Evolutionary conservation across 2,888 invertebrate genomes (phyloP).

Genomic region (Eilema depressum): DNA sequence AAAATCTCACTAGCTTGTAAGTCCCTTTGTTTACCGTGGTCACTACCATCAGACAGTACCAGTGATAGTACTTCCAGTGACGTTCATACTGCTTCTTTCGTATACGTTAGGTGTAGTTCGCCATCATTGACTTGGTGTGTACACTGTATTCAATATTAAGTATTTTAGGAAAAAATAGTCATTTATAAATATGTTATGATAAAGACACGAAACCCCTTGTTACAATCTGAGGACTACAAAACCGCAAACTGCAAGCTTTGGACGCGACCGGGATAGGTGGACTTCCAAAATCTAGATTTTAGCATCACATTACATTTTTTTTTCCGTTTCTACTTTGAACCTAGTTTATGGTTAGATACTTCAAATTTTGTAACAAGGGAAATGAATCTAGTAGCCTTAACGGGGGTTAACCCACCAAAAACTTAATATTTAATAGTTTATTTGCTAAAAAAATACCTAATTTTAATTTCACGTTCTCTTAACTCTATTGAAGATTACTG

Average conservation of each 20-base stretch:
- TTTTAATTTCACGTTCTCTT: too few relatives aligned
- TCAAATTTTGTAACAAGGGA: not conserved
- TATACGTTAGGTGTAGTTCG: not conserved
- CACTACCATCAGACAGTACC: too few relatives aligned
- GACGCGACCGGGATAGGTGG: too few relatives aligned
- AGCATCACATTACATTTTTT: not conserved
- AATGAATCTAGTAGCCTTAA: not conserved
- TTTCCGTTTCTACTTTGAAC: not conserved
- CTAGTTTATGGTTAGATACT: not conserved
- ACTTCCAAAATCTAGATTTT: not conserved
- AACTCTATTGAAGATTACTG: too few relatives aligned
- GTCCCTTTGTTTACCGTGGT: too few relatives aligned
- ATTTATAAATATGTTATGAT: not conserved
- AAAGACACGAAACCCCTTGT: not conserved
- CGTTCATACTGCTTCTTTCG: not conserved
- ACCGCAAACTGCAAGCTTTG: too few relatives aligned
- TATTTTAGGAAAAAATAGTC: conserved; percentile 1
- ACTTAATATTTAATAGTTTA: too few relatives aligned
- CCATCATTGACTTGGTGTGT: not conserved
- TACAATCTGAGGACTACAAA: not conserved
- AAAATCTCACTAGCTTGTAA: too few relatives aligned
- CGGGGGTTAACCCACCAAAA: too few relatives aligned
- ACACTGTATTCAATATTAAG: not conserved
- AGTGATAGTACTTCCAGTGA: too few relatives aligned
- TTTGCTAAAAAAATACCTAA: too few relatives aligned